Conservation (phyloP, 2,797 vertebrate species). For the Borostomias antarcticus region DNA sequence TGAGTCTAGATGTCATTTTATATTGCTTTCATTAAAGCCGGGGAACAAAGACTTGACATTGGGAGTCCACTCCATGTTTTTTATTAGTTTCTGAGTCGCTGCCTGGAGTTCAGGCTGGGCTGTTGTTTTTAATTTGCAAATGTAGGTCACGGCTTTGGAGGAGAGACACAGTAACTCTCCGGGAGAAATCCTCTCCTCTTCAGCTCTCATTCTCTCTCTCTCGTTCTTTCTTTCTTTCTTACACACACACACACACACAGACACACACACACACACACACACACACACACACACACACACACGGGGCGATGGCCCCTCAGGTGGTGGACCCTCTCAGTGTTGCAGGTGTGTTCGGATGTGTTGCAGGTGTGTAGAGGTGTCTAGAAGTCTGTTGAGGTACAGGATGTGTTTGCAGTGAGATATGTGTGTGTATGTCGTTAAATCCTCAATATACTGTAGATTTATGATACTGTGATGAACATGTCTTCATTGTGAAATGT, state of each 20-base stretch:
- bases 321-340: not conserved
- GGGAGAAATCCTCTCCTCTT: conserved; percentile 15
- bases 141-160: conserved; percentile 66
- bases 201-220: conserved; percentile 1
- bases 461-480: too few relatives aligned
- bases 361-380: not conserved
- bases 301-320: not conserved
- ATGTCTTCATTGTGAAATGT: too few relatives aligned
- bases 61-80: conserved; percentile 36
- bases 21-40: conserved; percentile 40
- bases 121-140: conserved; percentile 72
- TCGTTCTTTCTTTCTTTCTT: not conserved
- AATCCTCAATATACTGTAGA: too few relatives aligned
- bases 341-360: conserved; percentile 14
- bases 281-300: not conserved
- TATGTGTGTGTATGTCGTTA: not conserved
- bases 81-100: conserved; percentile 52
- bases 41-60: conserved; percentile 28
- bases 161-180: conserved; percentile 31
- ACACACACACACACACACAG: not conserved
- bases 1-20: conserved; percentile 35
- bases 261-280: not conserved
- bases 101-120: conserved; percentile 47
- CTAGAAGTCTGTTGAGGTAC: not conserved
- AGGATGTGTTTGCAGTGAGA: not conserved